Percentiles rank a stretch among this genome's conserved stretches.
Conservation (phyloP, 2,888 invertebrate species). For the Idaea biselata region DNA sequence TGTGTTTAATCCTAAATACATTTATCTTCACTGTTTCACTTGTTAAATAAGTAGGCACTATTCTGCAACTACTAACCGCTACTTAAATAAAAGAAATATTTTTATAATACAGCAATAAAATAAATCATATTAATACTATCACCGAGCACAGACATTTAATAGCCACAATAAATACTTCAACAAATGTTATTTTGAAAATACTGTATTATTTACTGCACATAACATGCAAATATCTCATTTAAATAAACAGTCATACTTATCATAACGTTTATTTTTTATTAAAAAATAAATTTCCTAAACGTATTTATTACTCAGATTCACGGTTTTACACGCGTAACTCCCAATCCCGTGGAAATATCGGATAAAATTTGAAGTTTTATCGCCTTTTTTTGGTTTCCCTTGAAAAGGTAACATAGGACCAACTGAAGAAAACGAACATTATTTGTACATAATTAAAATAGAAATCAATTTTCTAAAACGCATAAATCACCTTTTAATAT, state of each 20-base stretch:
- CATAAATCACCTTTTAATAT: too few species aligned
- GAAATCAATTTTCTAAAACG: too few species aligned
- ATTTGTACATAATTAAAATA: too few species aligned
- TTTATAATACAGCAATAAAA: background rate
- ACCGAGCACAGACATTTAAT: background rate
- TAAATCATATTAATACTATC: background rate
- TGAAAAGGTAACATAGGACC: too few species aligned
- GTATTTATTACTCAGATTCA: slow-evolving; percentile 19
- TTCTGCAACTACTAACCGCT: background rate
- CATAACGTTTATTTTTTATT: background rate
- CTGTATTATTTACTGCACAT: background rate
- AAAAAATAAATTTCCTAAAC: background rate
- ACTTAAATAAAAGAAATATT: background rate
- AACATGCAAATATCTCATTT: slow-evolving; percentile 4
- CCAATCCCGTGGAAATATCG: slow-evolving; percentile 27
- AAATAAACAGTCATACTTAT: slow-evolving; percentile 11
- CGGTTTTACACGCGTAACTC: too few species aligned
- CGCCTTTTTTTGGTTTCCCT: too few species aligned
- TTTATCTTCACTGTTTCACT: too few species aligned
- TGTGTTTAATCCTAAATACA: too few species aligned
- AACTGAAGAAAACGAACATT: too few species aligned
- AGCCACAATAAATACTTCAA: background rate
- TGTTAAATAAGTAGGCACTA: too few species aligned
- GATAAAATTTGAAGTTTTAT: too few species aligned
- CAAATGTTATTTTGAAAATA: background rate